phyloP scores from a whole-genome alignment of 1,140 invertebrate genomes.

The Diorhabda carinulata region DNA sequence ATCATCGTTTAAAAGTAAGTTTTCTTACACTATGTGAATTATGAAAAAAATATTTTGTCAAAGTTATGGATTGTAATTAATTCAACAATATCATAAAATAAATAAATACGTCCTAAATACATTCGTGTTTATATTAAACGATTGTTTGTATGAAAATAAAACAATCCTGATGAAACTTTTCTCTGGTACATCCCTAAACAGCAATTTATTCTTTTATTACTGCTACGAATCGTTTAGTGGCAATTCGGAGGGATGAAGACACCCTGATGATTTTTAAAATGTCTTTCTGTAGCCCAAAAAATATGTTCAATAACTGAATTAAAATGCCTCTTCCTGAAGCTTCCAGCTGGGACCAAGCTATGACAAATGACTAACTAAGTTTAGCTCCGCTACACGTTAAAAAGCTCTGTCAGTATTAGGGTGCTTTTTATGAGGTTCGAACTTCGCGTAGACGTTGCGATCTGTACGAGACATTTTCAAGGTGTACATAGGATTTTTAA shows the following conservation, averaged over 20 bases:
- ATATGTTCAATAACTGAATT: conserved; percentile 43
- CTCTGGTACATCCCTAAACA: neutral
- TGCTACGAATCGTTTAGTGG: conserved; percentile 15
- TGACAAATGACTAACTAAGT: conserved; percentile 41
- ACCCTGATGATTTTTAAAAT: conserved; percentile 41
- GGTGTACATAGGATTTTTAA: too few species aligned
- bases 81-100: too few species aligned
- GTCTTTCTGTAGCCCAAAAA: conserved; percentile 38
- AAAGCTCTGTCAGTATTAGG: conserved; percentile 29
- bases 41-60: too few species aligned
- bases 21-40: too few species aligned
- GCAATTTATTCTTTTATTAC: conserved; percentile 19
- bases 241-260: conserved; percentile 18
- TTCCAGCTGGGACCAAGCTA: conserved; percentile 27
- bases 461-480: neutral
- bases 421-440: conserved; percentile 25
- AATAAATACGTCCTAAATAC: too few species aligned
- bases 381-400: conserved; percentile 30
- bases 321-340: conserved; percentile 38
- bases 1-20: too few species aligned
- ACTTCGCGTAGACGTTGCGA: neutral
- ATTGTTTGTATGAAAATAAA: too few species aligned
- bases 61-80: too few species aligned
- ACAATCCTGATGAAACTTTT: too few species aligned
- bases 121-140: too few species aligned